Percentiles rank a stretch among this genome's conserved stretches.
Conservation (phyloP, 2,888 invertebrate species). For the Leptinotarsa peninsularis region DNA sequence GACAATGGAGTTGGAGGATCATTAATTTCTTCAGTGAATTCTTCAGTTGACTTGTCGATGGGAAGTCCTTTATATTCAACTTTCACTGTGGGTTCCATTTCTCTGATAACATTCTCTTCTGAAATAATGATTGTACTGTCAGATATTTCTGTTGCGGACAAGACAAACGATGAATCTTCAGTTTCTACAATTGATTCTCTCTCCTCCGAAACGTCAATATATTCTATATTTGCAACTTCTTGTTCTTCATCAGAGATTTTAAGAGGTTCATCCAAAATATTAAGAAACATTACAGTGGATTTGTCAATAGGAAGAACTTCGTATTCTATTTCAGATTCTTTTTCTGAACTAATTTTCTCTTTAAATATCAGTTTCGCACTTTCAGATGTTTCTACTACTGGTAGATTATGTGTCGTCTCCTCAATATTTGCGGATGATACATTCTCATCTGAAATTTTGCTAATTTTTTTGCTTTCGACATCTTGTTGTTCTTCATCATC, state of each 20-base stretch:
- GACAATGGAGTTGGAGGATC: background rate
- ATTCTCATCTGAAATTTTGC: background rate
- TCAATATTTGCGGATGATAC: background rate
- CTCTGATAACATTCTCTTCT: background rate
- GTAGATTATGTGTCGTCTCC: background rate
- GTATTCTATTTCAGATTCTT: conserved; percentile 33
- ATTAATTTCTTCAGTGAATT: background rate
- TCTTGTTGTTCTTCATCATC: conserved; percentile 48
- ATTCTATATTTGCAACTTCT: no score
- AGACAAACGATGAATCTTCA: background rate
- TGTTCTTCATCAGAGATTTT: conserved; percentile 50
- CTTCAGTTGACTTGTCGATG: conserved; percentile 47
- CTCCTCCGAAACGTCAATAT: background rate
- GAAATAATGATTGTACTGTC: background rate
- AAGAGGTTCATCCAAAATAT: conserved; percentile 58
- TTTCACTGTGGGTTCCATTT: background rate
- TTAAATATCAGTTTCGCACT: background rate
- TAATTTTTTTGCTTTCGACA: background rate
- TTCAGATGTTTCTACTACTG: background rate
- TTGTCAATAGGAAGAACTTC: conserved; percentile 55
- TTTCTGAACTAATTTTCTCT: background rate
- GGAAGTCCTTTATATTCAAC: conserved; percentile 50
- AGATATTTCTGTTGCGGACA: background rate
- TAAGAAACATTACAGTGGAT: conserved; percentile 59
- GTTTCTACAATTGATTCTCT: background rate